These are phyloP conservation scores for Listronotus bonariensis DNA, from an alignment of 1,140 invertebrate genomes.

Conservation along the genomic window DNA sequence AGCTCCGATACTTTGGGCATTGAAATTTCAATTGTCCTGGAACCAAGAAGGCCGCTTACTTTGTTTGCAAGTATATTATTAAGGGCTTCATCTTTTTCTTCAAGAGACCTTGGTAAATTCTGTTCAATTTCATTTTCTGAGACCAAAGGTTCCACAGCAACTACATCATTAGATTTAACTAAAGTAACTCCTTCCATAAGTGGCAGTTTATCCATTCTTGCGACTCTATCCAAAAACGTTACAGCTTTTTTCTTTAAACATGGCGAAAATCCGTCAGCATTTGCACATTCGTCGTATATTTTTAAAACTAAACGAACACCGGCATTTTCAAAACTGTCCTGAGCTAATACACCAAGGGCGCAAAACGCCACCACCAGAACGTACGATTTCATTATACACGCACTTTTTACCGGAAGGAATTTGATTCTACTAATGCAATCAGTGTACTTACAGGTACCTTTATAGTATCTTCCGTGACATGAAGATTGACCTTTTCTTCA, in stretches of 20 bases:
- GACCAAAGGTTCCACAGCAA: constrained; percentile 50
- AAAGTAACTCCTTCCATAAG: constrained; percentile 69
- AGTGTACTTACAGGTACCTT: constrained; percentile 40
- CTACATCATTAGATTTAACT: constrained; percentile 60
- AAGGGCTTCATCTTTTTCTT: constrained; percentile 68
- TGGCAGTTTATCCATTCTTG: constrained; percentile 68
- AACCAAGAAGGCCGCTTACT: constrained; percentile 71
- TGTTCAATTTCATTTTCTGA: constrained; percentile 70
- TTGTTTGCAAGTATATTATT: constrained; percentile 72
- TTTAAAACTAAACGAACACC: constrained; percentile 62
- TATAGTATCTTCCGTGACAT: constrained; percentile 47
- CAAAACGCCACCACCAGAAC: constrained; percentile 48
- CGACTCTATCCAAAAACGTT: constrained; percentile 72
- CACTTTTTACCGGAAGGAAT: constrained; percentile 29
- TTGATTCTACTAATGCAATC: constrained; percentile 31
- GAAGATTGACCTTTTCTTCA: constrained; percentile 46
- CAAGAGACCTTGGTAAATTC: constrained; percentile 63
- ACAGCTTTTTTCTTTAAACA: constrained; percentile 82
- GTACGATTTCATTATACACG: constrained; percentile 48
- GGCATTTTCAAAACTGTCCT: constrained; percentile 53
- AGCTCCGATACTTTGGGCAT: constrained; percentile 67
- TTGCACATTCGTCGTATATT: constrained; percentile 68
- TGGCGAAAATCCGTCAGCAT: constrained; percentile 65
- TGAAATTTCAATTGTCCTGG: constrained; percentile 73
- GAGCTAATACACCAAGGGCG: constrained; percentile 35